Base-by-base conservation (phyloP, 1,140 invertebrate genomes). In the Drosophila murphyi region DNA sequence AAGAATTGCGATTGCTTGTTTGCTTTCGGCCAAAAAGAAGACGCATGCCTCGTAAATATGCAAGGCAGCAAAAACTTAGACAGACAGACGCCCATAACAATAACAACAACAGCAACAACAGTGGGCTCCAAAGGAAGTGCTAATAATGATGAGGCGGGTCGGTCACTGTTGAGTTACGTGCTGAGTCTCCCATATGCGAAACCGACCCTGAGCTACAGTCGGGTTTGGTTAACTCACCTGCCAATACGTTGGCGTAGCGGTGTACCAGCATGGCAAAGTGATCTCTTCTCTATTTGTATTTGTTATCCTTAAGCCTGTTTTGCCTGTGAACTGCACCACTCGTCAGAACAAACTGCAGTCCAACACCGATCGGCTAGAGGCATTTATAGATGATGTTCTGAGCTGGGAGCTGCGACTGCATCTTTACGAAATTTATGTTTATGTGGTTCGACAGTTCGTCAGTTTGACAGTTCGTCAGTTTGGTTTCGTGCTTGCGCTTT, bases 41-140 rank as follows among this genome's bases (percentile, higher is more conserved):
- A 89, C 85, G 78, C 80, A 89, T 89, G 83, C 77, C 70, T 85
- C 85, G 78, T 89, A 89, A 89, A 89, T 83, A 85, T 85, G 85
- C 85, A 81, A 89, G 85, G 85, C 71, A 89, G 74, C 85, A 89
- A 89, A 89, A 89, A 89, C 56, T 89, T 83, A 80, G 85, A 83
- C 85, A 89, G 80, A 89, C 85, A 89, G 85, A 88, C 83, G 80
- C 80, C 85, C 80, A 76, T 59, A 76, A 32, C 32, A 71, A 50
- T 4, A 50, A 56, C 57, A 60, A 28, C 47, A 20, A 43, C 29
- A 20, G 12, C 29, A 59, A 20, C n/a, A 43, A 35, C 67, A 34
- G 51, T 12, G 2, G 35, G 31, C 12, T 62, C 57, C 82, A 81
- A 89, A 85, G 85, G 85, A 89, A 89, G 80, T 89, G 85, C 78